Base-by-base conservation (phyloP, 2,113 vertebrate species). In the Columbina picui region DNA sequence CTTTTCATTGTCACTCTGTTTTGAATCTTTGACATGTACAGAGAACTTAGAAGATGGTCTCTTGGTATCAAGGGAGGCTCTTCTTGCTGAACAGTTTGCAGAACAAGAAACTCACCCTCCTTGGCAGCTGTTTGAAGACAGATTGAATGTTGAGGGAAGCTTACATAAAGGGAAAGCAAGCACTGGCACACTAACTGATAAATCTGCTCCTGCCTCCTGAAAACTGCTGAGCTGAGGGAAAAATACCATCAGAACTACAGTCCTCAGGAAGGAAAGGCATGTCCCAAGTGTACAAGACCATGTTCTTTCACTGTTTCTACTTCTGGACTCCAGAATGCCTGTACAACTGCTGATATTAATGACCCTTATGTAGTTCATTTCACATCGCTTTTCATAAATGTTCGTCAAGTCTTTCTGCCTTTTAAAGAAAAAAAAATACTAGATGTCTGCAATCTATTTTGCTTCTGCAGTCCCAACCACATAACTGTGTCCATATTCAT, bases 151-250 rank as follows among this genome's bases (percentile, higher is more conserved):
- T 92, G 69, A 84, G 79, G 36, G 64, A 93, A 75, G 80, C 86
- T 96, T 84, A 77, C 61, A 79, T 71, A 87, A 94, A 90, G 52
- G 30, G 60, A 92, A 94, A 92, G 73, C 67, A 95, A 92, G 83
- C 76, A 74, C 92, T 94, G 85, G 80, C 92, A 84, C 39, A 73
- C 68, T 68, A 52, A 78, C 71, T 91, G 56, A 94, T 73, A 92
- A 77, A 90, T 59, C 76, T 88, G 14, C 71, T 86, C 59, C 32
- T 75, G 30, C 39, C 30, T 84, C 73, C 59, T 75, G n/a, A 89
- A 95, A 93, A 81, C 36, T 84, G 92, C 85, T 94, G 85, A 96
- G 39, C 52, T 75, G 88, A 71, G 30, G 49, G 52, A 84, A 94
- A 94, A 87, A 2, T 5, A 57, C 73, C 10, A 60, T 21, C 36